Percentiles rank a stretch among this genome's conserved stretches.
Evolutionary conservation across 2,888 invertebrate genomes (phyloP).

Genomic region (Melanophora roralis): DNA sequence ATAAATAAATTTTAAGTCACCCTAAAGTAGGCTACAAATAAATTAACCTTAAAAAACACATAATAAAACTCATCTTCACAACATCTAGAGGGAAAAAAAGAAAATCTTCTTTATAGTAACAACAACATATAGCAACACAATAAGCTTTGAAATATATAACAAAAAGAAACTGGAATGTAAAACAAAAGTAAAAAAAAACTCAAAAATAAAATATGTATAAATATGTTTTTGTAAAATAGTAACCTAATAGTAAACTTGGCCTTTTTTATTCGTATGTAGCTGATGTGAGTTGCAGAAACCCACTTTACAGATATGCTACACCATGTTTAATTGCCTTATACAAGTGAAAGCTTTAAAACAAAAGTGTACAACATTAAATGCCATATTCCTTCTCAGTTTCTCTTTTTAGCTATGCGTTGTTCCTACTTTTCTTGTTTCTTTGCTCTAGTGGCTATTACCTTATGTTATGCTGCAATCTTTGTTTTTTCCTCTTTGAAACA

Average conservation of each 20-base stretch:
- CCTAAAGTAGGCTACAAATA: slow-evolving; percentile 52
- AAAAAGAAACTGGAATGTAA: not conserved
- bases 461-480: not conserved
- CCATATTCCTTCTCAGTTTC: no score
- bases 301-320: slow-evolving; percentile 31
- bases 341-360: slow-evolving; percentile 55
- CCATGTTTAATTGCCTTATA: slow-evolving; percentile 50
- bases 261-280: slow-evolving; percentile 26
- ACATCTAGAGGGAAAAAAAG: not conserved
- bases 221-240: slow-evolving; percentile 42
- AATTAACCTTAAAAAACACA: slow-evolving; percentile 19
- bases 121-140: not conserved
- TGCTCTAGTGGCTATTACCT: not conserved
- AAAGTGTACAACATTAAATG: slow-evolving; percentile 27
- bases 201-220: slow-evolving; percentile 8
- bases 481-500: not conserved
- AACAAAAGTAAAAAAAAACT: not conserved
- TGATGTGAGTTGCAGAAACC: slow-evolving; percentile 14
- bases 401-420: slow-evolving; percentile 14
- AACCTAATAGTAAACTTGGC: slow-evolving; percentile 57
- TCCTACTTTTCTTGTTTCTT: not conserved
- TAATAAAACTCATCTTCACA: not conserved
- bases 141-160: slow-evolving; percentile 17
- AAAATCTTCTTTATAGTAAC: slow-evolving; percentile 19
- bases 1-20: slow-evolving; percentile 47